Evolutionary conservation across 2,797 vertebrate species (phyloP).

Genomic region (Onychomys leucogaster): DNA sequence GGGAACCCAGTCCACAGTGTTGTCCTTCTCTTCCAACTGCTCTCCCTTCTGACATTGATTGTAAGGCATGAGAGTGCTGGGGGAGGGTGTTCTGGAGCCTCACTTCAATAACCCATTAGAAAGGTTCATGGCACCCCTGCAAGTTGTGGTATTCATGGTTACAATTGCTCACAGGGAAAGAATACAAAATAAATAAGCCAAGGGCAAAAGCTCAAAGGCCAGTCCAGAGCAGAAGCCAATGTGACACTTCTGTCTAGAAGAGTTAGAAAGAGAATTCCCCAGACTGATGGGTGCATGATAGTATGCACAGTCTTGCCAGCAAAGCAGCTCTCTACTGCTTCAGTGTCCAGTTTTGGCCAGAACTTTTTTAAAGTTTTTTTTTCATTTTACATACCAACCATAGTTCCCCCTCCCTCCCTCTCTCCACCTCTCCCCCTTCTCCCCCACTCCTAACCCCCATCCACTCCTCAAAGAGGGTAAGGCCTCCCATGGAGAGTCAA

Average conservation of each 20-base stretch:
- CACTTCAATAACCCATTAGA: background rate
- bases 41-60: background rate
- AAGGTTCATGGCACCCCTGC: background rate
- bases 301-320: no score
- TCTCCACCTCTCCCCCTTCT: no score
- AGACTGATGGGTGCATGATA: accelerated
- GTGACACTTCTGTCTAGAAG: background rate
- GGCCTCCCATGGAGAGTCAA: no score
- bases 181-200: background rate
- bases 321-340: background rate
- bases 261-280: background rate
- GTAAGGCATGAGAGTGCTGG: background rate
- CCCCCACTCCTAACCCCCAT: no score
- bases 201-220: background rate
- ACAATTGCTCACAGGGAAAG: background rate
- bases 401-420: no score
- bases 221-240: no score
- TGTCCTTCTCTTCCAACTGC: background rate
- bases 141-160: background rate
- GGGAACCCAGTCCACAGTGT: no score
- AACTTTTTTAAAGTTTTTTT: background rate
- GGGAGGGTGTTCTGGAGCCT: background rate
- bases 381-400: no score
- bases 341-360: background rate
- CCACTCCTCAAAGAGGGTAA: no score